These are phyloP conservation scores for Eutolmus rufibarbis DNA, from an alignment of 2,888 invertebrate genomes.

Conservation along the genomic window DNA sequence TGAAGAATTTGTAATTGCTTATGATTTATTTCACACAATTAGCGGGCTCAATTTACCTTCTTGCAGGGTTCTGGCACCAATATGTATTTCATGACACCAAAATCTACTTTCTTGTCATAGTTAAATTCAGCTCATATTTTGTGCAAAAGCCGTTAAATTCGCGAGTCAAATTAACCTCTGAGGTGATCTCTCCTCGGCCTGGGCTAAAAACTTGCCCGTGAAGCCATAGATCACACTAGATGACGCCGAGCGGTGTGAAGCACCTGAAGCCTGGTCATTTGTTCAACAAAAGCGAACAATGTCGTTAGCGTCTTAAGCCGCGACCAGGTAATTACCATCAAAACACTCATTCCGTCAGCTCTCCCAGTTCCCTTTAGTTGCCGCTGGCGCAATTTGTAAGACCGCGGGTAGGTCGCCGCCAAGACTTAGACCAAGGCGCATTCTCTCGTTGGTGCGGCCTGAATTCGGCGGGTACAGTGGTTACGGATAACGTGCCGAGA, in stretches of 20 bases:
- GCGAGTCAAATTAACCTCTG: not conserved
- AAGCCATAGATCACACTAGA: not conserved
- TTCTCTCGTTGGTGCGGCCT: not conserved
- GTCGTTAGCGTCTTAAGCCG: not conserved
- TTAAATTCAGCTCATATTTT: not conserved
- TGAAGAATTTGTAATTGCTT: not conserved
- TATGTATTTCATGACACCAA: not conserved
- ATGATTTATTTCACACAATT: not conserved
- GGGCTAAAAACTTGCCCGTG: not conserved
- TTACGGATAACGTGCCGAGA: not conserved
- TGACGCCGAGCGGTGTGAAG: not conserved
- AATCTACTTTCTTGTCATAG: not conserved
- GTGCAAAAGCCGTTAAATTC: not conserved
- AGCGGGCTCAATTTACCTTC: not conserved
- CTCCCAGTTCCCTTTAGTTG: not conserved
- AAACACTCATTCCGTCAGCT: not conserved
- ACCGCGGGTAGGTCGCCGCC: not conserved
- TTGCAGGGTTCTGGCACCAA: not conserved
- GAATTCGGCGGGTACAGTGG: not conserved
- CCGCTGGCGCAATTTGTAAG: not conserved
- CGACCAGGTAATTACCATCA: not conserved
- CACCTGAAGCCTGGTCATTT: not conserved
- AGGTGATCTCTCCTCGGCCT: not conserved
- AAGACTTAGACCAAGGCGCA: not conserved
- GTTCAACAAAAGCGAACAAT: not conserved